phyloP scores from a whole-genome alignment of 1,140 invertebrate genomes.

The Mizuhopecten yessoensis region DNA sequence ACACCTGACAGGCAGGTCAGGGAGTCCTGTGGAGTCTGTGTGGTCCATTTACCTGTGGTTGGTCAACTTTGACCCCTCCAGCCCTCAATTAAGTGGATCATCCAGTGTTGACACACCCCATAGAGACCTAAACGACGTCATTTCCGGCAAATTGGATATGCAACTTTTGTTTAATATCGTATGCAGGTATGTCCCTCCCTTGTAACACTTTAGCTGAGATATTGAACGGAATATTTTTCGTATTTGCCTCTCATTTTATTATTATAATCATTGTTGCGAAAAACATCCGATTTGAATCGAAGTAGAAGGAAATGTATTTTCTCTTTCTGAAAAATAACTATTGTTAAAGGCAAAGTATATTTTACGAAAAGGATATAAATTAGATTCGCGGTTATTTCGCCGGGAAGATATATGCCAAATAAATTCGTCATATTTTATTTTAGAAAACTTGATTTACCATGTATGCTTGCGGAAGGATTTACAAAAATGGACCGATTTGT shows the following conservation, averaged over 20 bases:
- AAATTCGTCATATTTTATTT: no score
- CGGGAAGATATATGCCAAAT: no score
- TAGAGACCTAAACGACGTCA: background rate
- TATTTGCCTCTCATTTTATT: no score
- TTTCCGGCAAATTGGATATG: background rate
- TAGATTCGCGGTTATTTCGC: no score
- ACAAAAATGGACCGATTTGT: background rate
- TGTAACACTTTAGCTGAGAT: no score
- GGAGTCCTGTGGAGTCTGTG: background rate
- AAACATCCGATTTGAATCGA: no score
- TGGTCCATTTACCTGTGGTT: background rate
- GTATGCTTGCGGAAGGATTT: background rate
- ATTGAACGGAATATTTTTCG: no score
- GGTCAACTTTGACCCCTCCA: slow-evolving; percentile 3
- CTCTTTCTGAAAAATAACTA: no score
- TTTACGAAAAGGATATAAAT: no score
- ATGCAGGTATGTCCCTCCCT: background rate
- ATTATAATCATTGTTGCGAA: no score
- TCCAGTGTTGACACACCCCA: background rate
- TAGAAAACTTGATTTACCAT: background rate
- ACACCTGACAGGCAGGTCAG: background rate
- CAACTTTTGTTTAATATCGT: slow-evolving; percentile 21
- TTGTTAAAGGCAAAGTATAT: no score
- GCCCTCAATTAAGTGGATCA: background rate
- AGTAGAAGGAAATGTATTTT: no score